Evolutionary conservation across 2,888 invertebrate species (phyloP), one percentile per base, ranked within the genome.

Genomic region (Apotomis betuletana): DNA sequence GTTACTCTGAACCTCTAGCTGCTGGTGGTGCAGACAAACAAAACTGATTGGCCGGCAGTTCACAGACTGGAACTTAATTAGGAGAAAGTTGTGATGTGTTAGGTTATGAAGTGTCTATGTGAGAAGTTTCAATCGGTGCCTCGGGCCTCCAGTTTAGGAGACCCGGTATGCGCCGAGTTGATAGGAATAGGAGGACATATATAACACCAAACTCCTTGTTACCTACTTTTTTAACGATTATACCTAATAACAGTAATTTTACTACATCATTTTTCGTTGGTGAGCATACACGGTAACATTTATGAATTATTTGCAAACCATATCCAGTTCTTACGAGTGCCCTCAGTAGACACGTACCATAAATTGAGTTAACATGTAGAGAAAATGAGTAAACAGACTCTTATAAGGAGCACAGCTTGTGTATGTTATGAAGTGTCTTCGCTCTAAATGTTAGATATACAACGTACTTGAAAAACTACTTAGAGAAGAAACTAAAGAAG

Each of bases 291-390:
- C 13, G 6, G 9, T 41, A 38, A 10, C 46, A 10, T 46, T 8
- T 13, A 38, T n/a, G 5, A 3, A 12, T 46, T 65, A 65, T 65
- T 46, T 12, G 13, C 41, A 54, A 15, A 13, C 3, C 41, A 38
- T 44, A 44, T 15, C 54, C 41, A 41, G 5, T 38, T 63, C 9
- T 3, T 13, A 41, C 6, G n/a, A 38, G 57, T 36, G 12, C 38
- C n/a, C 38, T 58, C 58, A 12, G 58, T 38, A 58, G 38, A 36
- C 12, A 57, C 12, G 10, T 64, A 64, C 55, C 13, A 38, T 52
- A 12, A 12, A 52, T 63, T 41, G 2, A 63, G 38, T 63, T 63
- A 13, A 52, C 10, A 38, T 41, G 38, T 27, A 4, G n/a, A 38
- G 38, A 13, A 63, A 52, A 63, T 8, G 4, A 3, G 38, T 38